A percentile compares a stretch with the other conserved stretches of the same genome.
phyloP scores from a whole-genome alignment of 2,797 vertebrate genomes.

The Salarias fasciatus region DNA sequence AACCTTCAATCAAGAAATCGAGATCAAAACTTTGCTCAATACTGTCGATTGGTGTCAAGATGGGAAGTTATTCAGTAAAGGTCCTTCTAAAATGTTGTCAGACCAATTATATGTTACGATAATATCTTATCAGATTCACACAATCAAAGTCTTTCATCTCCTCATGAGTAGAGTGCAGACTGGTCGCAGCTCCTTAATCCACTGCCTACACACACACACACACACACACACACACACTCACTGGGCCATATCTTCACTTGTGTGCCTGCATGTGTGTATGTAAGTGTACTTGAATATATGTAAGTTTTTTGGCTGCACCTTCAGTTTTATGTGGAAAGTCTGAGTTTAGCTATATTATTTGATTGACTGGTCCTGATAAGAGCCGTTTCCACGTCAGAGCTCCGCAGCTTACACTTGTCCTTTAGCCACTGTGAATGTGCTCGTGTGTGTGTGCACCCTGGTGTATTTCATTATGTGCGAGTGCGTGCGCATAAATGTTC shows the following conservation, averaged over 20 bases:
- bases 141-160: slow-evolving; percentile 25
- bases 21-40: slow-evolving; percentile 1
- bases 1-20: background rate
- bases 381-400: slow-evolving; percentile 30
- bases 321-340: slow-evolving; percentile 19
- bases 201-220: background rate
- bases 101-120: slow-evolving; percentile 14
- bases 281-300: slow-evolving; percentile 18
- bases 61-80: slow-evolving; percentile 2
- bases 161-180: slow-evolving; percentile 3
- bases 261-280: background rate
- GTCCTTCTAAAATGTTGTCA: slow-evolving; percentile 8
- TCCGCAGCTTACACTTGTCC: slow-evolving; percentile 29
- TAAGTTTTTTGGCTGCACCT: too few species aligned
- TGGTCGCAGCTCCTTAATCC: background rate
- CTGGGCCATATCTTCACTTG: slow-evolving; percentile 14
- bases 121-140: slow-evolving; percentile 16
- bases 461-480: slow-evolving; percentile 5
- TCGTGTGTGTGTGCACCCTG: background rate
- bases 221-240: background rate
- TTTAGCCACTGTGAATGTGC: slow-evolving; percentile 13
- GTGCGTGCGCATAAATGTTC: slow-evolving; percentile 23
- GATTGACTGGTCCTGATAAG: slow-evolving; percentile 56
- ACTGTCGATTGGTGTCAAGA: background rate
- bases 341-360: slow-evolving; percentile 25